These are phyloP conservation scores for Epinotia demarniana DNA, from an alignment of 2,888 invertebrate genomes.

Conservation along the genomic window DNA sequence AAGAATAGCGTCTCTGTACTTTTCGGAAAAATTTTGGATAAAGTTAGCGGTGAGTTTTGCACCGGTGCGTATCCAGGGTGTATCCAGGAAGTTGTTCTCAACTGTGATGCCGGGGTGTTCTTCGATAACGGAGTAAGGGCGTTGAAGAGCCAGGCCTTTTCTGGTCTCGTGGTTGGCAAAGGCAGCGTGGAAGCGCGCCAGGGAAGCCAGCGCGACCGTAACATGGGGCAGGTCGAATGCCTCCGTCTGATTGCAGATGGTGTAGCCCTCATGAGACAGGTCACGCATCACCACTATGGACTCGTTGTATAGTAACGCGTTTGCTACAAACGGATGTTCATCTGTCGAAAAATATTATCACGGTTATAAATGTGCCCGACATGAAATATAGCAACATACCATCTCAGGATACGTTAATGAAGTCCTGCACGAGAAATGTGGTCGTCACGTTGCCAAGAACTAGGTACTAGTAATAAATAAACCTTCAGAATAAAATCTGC, in stretches of 20 bases:
- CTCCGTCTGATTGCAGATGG: conserved; percentile 51
- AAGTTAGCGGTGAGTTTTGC: conserved; percentile 65
- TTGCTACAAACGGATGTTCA: conserved; percentile 63
- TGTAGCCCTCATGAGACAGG: conserved; percentile 63
- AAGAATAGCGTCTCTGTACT: conserved; percentile 51
- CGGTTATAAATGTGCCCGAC: background rate
- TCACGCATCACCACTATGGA: conserved; percentile 72
- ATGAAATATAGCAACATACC: background rate
- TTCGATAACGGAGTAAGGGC: conserved; percentile 56
- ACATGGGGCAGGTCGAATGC: conserved; percentile 63
- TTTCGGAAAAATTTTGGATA: conserved; percentile 61
- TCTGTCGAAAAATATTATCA: conserved; percentile 52
- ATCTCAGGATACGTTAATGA: background rate
- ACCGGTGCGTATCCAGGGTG: conserved; percentile 63
- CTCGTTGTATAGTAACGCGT: conserved; percentile 64
- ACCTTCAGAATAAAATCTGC: no score
- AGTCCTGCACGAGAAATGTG: no score
- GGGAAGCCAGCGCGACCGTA: conserved; percentile 53
- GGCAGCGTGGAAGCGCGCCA: conserved; percentile 73
- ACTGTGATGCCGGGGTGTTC: conserved; percentile 56
- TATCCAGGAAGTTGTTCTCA: conserved; percentile 63
- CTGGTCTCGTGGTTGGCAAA: conserved; percentile 65
- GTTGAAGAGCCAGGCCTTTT: conserved; percentile 48
- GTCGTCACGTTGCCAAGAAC: no score
- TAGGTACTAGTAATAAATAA: no score